These are phyloP conservation scores for Agriopis leucophaearia DNA, from an alignment of 2,888 invertebrate genomes.

Conservation along the genomic window DNA sequence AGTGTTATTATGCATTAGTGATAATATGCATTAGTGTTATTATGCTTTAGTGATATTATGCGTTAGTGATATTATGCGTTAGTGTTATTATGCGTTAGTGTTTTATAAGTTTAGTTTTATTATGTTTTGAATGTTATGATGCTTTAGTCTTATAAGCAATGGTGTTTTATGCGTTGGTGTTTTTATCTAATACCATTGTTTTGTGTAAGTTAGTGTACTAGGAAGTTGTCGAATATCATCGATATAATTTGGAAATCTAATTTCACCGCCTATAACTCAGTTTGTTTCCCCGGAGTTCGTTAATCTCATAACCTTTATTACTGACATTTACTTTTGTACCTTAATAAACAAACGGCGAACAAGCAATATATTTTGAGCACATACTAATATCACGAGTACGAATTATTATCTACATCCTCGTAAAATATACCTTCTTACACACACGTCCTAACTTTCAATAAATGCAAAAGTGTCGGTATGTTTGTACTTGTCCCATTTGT, in stretches of 20 bases:
- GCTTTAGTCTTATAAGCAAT: too few relatives aligned
- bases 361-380: conserved; percentile 11
- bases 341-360: neutral
- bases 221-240: neutral
- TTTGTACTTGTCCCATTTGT: neutral
- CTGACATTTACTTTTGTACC: conserved; percentile 4
- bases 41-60: too few relatives aligned
- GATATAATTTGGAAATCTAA: neutral
- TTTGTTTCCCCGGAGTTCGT: conserved; percentile 4
- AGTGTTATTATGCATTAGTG: too few relatives aligned
- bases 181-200: too few relatives aligned
- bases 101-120: too few relatives aligned
- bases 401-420: neutral
- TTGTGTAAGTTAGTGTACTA: too few relatives aligned
- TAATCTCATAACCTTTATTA: conserved; percentile 9
- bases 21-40: too few relatives aligned
- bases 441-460: neutral
- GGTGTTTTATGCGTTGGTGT: too few relatives aligned
- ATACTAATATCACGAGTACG: conserved; percentile 4
- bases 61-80: too few relatives aligned
- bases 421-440: neutral
- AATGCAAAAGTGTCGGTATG: neutral
- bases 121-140: too few relatives aligned
- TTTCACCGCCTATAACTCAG: neutral
- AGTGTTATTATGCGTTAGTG: too few relatives aligned